Conservation (phyloP, 2,888 invertebrate genomes). For the Agriopis aurantiaria region DNA sequence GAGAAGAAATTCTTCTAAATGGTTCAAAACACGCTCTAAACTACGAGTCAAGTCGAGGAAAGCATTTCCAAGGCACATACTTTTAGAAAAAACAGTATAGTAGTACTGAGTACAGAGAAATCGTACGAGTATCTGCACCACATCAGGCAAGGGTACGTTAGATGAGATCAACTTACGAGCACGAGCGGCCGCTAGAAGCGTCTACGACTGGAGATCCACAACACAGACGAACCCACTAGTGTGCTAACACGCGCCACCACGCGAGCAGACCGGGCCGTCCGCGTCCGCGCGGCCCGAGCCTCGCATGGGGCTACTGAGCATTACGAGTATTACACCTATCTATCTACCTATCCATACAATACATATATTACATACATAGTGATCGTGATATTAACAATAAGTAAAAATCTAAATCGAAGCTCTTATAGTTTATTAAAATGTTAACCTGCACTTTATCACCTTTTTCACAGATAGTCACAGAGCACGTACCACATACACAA, state of each 20-base stretch:
- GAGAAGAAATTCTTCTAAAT: constrained; percentile 82
- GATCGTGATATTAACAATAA: constrained; percentile 56
- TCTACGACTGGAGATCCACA: constrained; percentile 58
- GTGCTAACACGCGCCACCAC: constrained; percentile 18
- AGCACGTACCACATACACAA: constrained; percentile 63
- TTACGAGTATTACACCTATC: constrained; percentile 42
- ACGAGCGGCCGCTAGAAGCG: constrained; percentile 79
- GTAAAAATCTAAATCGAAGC: constrained; percentile 75
- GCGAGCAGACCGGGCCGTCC: neutral
- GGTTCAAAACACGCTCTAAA: constrained; percentile 83
- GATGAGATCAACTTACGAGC: constrained; percentile 65
- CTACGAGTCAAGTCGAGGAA: constrained; percentile 83
- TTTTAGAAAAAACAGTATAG: constrained; percentile 83
- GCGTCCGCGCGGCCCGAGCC: neutral
- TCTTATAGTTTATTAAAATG: constrained; percentile 73
- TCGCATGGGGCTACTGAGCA: constrained; percentile 36
- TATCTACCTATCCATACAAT: constrained; percentile 49
- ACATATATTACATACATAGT: constrained; percentile 47
- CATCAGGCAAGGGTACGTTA: constrained; percentile 65
- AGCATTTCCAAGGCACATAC: constrained; percentile 86
- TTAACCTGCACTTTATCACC: constrained; percentile 74
- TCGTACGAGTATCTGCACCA: constrained; percentile 61
- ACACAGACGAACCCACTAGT: constrained; percentile 32
- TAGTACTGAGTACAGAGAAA: constrained; percentile 71
- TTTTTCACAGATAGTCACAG: constrained; percentile 62